These are phyloP conservation scores for Leptinotarsa tumamoca DNA, from an alignment of 2,888 invertebrate species.

Conservation along the genomic window DNA sequence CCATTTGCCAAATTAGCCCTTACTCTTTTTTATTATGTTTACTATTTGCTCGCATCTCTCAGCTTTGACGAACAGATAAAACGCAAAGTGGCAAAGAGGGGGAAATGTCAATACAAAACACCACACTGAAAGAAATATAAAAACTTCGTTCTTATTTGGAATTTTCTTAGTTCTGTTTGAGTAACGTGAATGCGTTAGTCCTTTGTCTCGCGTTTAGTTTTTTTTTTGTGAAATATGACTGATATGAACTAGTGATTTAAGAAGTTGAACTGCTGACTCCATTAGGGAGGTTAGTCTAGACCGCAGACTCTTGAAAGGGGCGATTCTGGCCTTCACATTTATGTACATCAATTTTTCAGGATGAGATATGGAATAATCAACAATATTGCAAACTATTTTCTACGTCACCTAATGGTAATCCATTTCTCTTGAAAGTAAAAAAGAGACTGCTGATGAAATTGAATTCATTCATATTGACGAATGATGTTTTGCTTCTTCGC, in stretches of 20 bases:
- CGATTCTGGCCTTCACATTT: not conserved
- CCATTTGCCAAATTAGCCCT: constrained; percentile 26
- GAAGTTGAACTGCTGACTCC: not conserved
- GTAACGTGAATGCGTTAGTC: not conserved
- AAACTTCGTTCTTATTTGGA: not conserved
- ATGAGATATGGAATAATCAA: not conserved
- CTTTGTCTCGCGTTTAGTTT: not conserved
- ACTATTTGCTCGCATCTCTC: constrained; percentile 2
- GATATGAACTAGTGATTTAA: not conserved
- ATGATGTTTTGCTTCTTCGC: too few species aligned
- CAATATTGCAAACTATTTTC: too few species aligned
- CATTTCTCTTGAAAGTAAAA: too few species aligned
- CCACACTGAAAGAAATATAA: constrained; percentile 20
- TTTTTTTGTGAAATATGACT: constrained; percentile 5
- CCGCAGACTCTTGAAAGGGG: not conserved
- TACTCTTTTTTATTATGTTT: constrained; percentile 24
- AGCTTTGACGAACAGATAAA: constrained; percentile 24
- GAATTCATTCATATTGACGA: too few species aligned
- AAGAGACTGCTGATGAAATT: too few species aligned
- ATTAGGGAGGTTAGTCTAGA: not conserved
- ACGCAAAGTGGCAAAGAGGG: constrained; percentile 13
- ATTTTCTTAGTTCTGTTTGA: not conserved
- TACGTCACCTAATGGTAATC: too few species aligned
- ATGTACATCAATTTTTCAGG: not conserved
- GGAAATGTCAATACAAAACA: constrained; percentile 17